Conservation (phyloP, 2,113 vertebrate species). For the Xenopus borealis region DNA sequence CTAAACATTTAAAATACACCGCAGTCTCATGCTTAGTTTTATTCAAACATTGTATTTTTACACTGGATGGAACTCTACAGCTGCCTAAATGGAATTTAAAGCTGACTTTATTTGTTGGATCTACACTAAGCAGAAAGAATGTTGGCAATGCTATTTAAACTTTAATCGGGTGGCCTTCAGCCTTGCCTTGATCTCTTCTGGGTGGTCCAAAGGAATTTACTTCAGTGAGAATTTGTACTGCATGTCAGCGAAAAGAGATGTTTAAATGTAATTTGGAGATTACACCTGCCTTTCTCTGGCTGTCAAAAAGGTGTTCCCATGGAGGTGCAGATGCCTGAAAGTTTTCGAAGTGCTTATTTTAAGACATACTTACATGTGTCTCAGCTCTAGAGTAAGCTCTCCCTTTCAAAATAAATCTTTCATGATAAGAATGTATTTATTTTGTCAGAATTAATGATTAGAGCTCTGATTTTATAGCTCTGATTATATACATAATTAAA, state of each 20-base stretch:
- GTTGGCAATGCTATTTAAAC: neutral
- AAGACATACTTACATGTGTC: too few relatives aligned
- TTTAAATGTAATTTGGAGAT: neutral
- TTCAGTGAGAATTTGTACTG: neutral
- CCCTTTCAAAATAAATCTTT: too few relatives aligned
- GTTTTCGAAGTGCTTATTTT: too few relatives aligned
- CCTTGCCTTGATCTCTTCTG: neutral
- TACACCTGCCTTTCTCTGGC: neutral
- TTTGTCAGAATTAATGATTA: too few relatives aligned
- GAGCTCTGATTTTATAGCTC: too few relatives aligned
- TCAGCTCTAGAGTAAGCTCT: too few relatives aligned
- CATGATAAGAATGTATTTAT: too few relatives aligned
- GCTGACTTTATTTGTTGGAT: neutral
- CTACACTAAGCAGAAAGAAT: neutral
- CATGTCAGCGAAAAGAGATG: neutral
- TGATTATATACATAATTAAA: too few relatives aligned
- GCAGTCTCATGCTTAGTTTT: too few relatives aligned
- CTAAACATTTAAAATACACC: too few relatives aligned
- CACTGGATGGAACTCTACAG: neutral
- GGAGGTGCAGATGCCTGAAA: neutral
- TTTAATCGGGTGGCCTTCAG: neutral
- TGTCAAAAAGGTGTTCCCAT: neutral
- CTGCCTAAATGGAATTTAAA: neutral
- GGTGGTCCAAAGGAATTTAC: conserved; percentile 11
- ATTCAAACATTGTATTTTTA: too few relatives aligned